Conservation (phyloP, 2,888 invertebrate species). For the Amphipoea lucens region DNA sequence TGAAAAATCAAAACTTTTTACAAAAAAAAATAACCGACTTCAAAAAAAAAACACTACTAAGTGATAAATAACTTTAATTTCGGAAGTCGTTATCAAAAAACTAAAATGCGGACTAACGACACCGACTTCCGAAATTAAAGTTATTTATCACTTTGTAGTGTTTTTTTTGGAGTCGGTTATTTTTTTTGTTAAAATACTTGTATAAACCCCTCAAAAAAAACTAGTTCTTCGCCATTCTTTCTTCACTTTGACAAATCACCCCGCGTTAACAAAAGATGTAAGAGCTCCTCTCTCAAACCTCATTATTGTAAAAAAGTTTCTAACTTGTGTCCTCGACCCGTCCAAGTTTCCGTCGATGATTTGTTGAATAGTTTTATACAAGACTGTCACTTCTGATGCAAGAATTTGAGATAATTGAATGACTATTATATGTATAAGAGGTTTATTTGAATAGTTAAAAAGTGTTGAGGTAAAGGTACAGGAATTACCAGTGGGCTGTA, state of each 20-base stretch:
- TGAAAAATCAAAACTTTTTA: no score
- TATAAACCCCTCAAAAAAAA: neutral
- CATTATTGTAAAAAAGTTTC: conserved; percentile 41
- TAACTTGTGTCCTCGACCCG: conserved; percentile 45
- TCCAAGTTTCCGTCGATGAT: conserved; percentile 57
- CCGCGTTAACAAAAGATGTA: conserved; percentile 25
- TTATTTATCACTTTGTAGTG: no score
- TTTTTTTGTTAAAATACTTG: no score
- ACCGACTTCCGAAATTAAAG: no score
- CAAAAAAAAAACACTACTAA: no score
- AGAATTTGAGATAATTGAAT: conserved; percentile 45
- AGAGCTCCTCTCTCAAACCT: conserved; percentile 20
- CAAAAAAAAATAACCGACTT: no score
- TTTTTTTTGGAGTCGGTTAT: no score
- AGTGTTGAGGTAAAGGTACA: neutral
- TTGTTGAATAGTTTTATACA: conserved; percentile 53
- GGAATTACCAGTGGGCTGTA: neutral
- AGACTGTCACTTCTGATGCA: conserved; percentile 51
- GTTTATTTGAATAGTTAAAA: conserved; percentile 32
- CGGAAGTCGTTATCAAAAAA: no score
- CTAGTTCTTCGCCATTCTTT: neutral
- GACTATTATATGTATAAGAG: conserved; percentile 15
- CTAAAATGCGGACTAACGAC: no score
- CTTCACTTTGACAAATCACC: neutral
- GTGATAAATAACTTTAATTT: no score